These are phyloP conservation scores for Sylvia atricapilla DNA, from an alignment of 2,113 vertebrate species.

Conservation along the genomic window DNA sequence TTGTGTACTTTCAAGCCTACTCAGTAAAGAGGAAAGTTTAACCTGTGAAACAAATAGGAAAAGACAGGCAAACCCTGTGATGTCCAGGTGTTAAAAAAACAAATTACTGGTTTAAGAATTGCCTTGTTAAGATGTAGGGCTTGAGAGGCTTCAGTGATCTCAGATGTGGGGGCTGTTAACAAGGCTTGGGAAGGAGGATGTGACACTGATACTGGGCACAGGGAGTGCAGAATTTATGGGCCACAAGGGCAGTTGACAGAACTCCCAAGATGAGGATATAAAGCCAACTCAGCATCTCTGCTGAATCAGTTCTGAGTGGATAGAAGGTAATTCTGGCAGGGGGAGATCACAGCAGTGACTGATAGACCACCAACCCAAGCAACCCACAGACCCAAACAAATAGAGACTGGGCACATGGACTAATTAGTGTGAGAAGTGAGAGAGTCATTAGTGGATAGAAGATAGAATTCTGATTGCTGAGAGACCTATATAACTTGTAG, in stretches of 20 bases:
- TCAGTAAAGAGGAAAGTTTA: neutral
- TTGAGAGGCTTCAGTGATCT: neutral
- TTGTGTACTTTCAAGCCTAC: neutral
- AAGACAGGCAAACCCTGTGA: neutral
- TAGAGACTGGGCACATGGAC: fast-evolving
- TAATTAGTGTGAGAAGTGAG: fast-evolving
- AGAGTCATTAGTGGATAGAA: neutral
- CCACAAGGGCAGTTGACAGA: neutral
- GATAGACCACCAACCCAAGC: neutral
- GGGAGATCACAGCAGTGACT: neutral
- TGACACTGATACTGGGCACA: neutral
- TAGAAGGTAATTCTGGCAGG: neutral
- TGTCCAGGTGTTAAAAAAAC: neutral
- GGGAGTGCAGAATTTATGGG: neutral
- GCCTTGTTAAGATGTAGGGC: neutral
- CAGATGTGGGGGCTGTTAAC: neutral
- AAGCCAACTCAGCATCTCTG: neutral
- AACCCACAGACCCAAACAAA: fast-evolving
- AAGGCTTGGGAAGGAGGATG: neutral
- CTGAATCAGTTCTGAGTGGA: neutral
- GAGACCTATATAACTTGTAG: neutral
- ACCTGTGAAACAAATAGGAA: neutral
- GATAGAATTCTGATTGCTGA: neutral
- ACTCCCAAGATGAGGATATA: neutral
- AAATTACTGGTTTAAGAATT: neutral